Evolutionary conservation across 2,797 vertebrate species (phyloP), one percentile per base, ranked within the genome.

Genomic region (Erpetoichthys calabaricus): DNA sequence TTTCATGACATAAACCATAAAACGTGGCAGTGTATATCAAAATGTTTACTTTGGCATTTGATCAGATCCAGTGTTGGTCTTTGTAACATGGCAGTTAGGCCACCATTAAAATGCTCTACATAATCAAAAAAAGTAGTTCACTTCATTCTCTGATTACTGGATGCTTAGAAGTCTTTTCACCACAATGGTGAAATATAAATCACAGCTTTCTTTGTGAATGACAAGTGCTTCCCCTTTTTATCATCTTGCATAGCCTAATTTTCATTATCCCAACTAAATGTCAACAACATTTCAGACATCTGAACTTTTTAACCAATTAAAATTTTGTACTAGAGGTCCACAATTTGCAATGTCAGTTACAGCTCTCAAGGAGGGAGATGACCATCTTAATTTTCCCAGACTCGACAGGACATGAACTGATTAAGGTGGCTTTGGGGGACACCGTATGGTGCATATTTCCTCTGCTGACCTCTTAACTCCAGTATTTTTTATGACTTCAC

Each of bases 231-330:
- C 9, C 44, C 10, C 6, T 43, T 9, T 62, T 55, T 47, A 50
- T 50, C 42, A 42, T 56, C 25, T 25, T 5, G 4, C n/a, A 5
- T 4, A 25, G 42, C 43, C 42, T 25, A 7, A 42, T 51, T 25
- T 6, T 44, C 1, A 25, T 25, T 25, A 25, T 61, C 51, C 6
- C 25, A 43, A 7, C 7, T 53, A 45, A 51, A 5, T 57, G 47
- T 7, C n/a, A 49, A 42, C 43, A 53, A 62, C 44, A 58, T 55
- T 7, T 41, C 8, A 54, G 56, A 53, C 45, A 7, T 46, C 45
- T 7, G 6, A 8, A 3, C 46, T 58, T 62, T 45, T 41, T 53
- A 49, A 44, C 57, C 45, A 62, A 62, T 62, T 58, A 55, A 25
- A 55, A 50, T 43, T 44, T 62, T 51, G 45, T 58, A 51, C 58